phyloP scores from a whole-genome alignment of 1,140 invertebrate species.

The Caerostris extrusa region DNA sequence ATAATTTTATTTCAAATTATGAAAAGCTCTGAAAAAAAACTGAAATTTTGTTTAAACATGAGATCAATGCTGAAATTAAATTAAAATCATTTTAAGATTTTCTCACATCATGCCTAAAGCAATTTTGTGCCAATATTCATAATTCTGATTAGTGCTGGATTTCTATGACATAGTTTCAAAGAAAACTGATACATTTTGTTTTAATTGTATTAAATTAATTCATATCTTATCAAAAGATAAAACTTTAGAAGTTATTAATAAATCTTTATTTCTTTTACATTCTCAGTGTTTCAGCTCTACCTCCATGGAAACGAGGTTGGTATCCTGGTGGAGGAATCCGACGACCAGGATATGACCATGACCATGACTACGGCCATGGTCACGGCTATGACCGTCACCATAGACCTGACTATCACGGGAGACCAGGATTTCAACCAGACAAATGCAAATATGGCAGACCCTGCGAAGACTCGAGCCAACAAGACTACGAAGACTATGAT shows the following conservation, averaged over 20 bases:
- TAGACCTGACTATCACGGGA: neutral
- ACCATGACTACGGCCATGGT: neutral
- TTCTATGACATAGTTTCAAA: too few species aligned
- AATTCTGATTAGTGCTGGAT: too few species aligned
- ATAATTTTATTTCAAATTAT: too few species aligned
- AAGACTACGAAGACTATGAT: neutral
- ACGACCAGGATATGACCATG: neutral
- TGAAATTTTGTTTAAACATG: too few species aligned
- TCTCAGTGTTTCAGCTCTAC: neutral
- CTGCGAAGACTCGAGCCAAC: neutral
- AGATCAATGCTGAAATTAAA: too few species aligned
- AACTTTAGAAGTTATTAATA: neutral
- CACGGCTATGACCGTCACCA: neutral
- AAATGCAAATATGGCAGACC: conserved; percentile 17
- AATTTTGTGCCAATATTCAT: too few species aligned
- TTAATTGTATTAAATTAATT: too few species aligned
- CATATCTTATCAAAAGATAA: too few species aligned
- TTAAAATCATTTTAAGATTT: too few species aligned
- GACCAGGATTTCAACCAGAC: neutral
- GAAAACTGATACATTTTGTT: too few species aligned
- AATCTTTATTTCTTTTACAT: neutral
- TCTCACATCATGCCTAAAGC: too few species aligned
- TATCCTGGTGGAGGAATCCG: neutral
- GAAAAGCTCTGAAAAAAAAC: too few species aligned
- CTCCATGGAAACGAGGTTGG: neutral